Percentiles rank a stretch among this genome's conserved stretches.
Evolutionary conservation across 2,797 vertebrate genomes (phyloP).

Genomic region (Pipistrellus pipistrellus): DNA sequence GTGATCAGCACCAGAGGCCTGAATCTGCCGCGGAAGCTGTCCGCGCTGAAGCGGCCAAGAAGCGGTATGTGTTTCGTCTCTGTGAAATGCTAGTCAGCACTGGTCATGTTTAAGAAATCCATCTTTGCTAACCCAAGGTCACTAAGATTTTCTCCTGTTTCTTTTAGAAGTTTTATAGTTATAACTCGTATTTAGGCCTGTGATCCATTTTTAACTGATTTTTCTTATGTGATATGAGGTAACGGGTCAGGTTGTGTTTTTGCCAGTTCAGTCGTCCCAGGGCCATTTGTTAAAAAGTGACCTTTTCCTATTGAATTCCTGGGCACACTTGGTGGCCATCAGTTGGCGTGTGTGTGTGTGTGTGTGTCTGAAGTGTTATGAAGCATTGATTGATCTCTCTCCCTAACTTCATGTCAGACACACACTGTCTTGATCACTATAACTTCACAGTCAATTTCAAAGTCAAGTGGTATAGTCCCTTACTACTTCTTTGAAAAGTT

Average conservation of each 20-base stretch:
- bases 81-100: background rate
- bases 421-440: background rate
- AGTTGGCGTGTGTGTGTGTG: background rate
- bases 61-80: conserved; percentile 89
- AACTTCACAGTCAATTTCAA: background rate
- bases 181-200: background rate
- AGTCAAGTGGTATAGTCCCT: background rate
- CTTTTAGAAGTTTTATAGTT: background rate
- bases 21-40: conserved; percentile 89
- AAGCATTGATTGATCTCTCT: background rate
- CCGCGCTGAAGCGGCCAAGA: conserved; percentile 91
- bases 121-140: background rate
- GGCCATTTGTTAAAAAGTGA: background rate
- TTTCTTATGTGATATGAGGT: background rate
- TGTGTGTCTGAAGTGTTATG: background rate
- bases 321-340: background rate
- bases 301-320: background rate
- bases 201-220: background rate
- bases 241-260: background rate
- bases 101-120: conserved; percentile 16
- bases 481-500: background rate
- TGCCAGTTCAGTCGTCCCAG: background rate
- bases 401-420: background rate
- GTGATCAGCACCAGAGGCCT: conserved; percentile 87
- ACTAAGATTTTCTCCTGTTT: background rate